Conservation (phyloP, 2,113 vertebrate genomes). For the Chinchilla lanigera region DNA sequence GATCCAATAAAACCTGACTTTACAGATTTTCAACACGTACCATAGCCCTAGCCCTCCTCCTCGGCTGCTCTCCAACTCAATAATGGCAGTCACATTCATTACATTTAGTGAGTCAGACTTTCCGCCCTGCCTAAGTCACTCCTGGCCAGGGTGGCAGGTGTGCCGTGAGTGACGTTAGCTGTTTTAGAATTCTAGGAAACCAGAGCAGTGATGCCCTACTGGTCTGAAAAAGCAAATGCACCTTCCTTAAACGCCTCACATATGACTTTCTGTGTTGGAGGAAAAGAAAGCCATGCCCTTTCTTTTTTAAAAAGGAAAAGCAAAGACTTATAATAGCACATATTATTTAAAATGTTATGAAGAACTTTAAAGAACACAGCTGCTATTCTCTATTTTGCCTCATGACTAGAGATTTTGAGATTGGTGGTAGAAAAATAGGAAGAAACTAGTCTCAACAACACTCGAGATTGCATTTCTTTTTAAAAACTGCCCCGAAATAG, state of each 20-base stretch:
- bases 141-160: slow-evolving; percentile 74
- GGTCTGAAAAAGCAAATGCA: slow-evolving; percentile 61
- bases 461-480: slow-evolving; percentile 43
- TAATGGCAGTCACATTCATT: slow-evolving; percentile 80
- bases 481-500: slow-evolving; percentile 49
- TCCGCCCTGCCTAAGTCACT: slow-evolving; percentile 76
- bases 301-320: not conserved
- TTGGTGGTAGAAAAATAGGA: not conserved
- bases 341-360: not conserved
- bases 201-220: slow-evolving; percentile 50
- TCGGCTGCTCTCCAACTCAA: slow-evolving; percentile 79
- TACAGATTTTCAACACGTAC: slow-evolving; percentile 81
- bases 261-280: slow-evolving; percentile 48
- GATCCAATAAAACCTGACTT: slow-evolving; percentile 81
- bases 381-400: slow-evolving; percentile 17
- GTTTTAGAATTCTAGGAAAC: slow-evolving; percentile 68
- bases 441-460: slow-evolving; percentile 11
- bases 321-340: not conserved
- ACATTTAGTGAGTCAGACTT: slow-evolving; percentile 81
- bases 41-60: slow-evolving; percentile 76
- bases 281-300: not conserved
- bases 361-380: not conserved
- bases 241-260: not conserved
- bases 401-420: not conserved
- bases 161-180: slow-evolving; percentile 74